Evolutionary conservation across 2,797 vertebrate genomes (phyloP).

Genomic region (Notolabrus celidotus): DNA sequence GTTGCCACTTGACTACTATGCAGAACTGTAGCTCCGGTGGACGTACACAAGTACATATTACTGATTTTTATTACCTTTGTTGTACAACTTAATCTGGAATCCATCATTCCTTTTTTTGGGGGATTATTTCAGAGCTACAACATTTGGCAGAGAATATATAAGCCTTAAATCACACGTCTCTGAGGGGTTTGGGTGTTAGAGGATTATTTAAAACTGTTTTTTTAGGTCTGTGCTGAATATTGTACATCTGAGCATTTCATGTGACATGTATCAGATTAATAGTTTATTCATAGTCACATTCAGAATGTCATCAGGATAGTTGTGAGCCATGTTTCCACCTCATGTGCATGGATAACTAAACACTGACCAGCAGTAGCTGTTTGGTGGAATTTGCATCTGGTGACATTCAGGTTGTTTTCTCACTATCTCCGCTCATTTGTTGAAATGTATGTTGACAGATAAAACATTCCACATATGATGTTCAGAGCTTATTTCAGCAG

Average conservation of each 20-base stretch:
- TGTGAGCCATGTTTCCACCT: background rate
- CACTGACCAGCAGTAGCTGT: slow-evolving; percentile 11
- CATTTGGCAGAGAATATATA: background rate
- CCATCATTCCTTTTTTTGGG: background rate
- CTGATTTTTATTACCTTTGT: background rate
- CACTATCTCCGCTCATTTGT: slow-evolving; percentile 23
- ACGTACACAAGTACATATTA: too few relatives aligned
- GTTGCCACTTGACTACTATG: too few relatives aligned
- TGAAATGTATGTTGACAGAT: slow-evolving; percentile 37
- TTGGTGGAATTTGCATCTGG: background rate
- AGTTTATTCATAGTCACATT: background rate
- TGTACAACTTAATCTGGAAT: background rate
- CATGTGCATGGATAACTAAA: background rate
- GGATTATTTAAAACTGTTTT: background rate
- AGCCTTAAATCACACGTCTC: background rate
- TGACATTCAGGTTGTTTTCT: slow-evolving; percentile 12
- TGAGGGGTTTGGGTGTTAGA: background rate
- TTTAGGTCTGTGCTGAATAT: background rate
- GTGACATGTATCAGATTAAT: background rate
- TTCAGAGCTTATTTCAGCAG: slow-evolving; percentile 42
- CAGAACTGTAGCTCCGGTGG: too few relatives aligned
- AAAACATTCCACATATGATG: slow-evolving; percentile 43
- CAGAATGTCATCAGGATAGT: background rate
- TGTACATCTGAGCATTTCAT: background rate
- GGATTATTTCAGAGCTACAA: background rate